Evolutionary conservation across 2,888 invertebrate genomes (phyloP).

Genomic region (Ormyrus labotus): DNA sequence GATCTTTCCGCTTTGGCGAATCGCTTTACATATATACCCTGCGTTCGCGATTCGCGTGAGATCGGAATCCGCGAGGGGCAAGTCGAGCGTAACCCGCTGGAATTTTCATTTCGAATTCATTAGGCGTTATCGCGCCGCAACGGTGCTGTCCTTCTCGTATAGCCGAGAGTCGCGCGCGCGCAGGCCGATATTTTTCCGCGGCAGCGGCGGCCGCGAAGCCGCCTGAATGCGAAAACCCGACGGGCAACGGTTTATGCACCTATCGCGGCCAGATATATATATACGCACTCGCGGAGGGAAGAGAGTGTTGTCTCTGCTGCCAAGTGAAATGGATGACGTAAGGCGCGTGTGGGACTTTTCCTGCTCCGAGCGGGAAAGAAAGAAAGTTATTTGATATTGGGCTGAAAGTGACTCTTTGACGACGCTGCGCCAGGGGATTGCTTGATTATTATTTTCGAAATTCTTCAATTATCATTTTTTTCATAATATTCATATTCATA

Average conservation of each 20-base stretch:
- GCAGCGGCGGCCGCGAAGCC: slow-evolving; percentile 5
- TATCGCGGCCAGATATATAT: neutral
- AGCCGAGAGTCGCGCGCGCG: neutral
- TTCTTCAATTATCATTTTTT: too few species aligned
- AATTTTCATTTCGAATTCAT: slow-evolving; percentile 55
- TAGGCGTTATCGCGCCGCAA: slow-evolving; percentile 45
- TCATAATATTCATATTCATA: too few species aligned
- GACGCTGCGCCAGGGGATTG: too few species aligned
- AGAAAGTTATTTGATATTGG: too few species aligned
- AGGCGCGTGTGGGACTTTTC: neutral
- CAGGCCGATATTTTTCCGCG: slow-evolving; percentile 5
- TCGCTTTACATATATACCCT: slow-evolving; percentile 40
- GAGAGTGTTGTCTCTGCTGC: neutral
- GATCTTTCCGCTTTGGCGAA: slow-evolving; percentile 13
- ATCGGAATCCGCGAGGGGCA: slow-evolving; percentile 50
- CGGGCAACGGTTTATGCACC: neutral
- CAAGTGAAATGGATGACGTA: slow-evolving; percentile 22
- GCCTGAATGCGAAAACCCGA: slow-evolving; percentile 21
- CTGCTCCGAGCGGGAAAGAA: too few species aligned
- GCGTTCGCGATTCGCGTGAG: slow-evolving; percentile 43
- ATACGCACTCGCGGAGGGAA: neutral
- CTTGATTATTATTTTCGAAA: too few species aligned
- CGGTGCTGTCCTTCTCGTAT: slow-evolving; percentile 39
- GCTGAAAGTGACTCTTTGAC: too few species aligned
- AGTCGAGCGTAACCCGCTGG: slow-evolving; percentile 46